Evolutionary conservation across 2,888 invertebrate species (phyloP), one percentile per base, ranked within the genome.

Genomic region (Eugnorisma glareosa): DNA sequence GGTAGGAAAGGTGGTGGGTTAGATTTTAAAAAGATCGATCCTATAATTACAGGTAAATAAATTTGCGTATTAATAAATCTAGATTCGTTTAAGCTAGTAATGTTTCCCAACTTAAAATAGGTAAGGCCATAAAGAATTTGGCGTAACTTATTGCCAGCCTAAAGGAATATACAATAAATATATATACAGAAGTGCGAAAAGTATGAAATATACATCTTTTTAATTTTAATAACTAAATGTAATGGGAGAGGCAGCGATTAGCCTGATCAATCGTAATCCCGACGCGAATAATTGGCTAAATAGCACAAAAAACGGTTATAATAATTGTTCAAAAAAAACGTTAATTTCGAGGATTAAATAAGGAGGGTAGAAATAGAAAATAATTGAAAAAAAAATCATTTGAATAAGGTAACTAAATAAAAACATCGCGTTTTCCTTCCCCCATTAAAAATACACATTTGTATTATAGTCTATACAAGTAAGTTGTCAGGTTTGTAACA

Each of bases 1-100:
- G 94, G 94, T 94, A 93, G 94, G 94, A 89, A 85, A 89, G 88
- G 83, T 93, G 94, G 94, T 94, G 94, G 94, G 94, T 86, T 90
- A 88, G 77, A 81, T 79, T 79, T 82, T 69, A 75, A 75, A 76
- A 82, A 81, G 76, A 77, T 75, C 67, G 43, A 61, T 67, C 43
- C 18, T 81, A 81, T 43, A 74, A 67, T 76, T 76, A 85, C 68
- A 81, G 37, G 54, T 54, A 75, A 67, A 79, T 73, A 75, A 61
- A 51, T 80, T 72, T 77, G 61, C 73, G 72, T 80, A 78, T 68
- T 64, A 75, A 76, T 67, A 72, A 76, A 75, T 51, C 83, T 82
- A 61, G 67, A 77, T 76, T 78, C 54, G n/a, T 59, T 64, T 83
- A 78, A 73, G 24, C 67, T 79, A 74, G 40, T 75, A 61, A 80